Percentiles rank a stretch among this genome's conserved stretches.
phyloP scores from a whole-genome alignment of 2,113 vertebrate genomes.

The Odocoileus virginianus region DNA sequence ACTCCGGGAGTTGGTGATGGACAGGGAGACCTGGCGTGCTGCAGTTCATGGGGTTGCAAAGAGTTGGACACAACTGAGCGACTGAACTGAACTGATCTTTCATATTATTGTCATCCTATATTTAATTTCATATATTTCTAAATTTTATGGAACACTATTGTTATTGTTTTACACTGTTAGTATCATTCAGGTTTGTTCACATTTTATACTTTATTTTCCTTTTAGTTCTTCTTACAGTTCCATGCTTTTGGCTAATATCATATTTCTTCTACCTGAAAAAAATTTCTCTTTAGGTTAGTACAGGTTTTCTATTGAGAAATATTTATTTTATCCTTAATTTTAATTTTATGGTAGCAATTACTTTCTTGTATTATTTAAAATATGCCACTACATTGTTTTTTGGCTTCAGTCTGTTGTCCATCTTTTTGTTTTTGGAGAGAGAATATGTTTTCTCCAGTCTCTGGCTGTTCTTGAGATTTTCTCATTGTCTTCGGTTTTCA shows the following conservation, averaged over 20 bases:
- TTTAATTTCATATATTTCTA: neutral
- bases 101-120: neutral
- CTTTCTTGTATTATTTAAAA: neutral
- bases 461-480: neutral
- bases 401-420: neutral
- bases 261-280: neutral
- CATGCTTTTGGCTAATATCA: neutral
- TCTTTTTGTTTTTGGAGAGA: neutral
- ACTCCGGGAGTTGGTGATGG: neutral
- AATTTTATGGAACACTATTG: neutral
- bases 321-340: neutral
- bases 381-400: neutral
- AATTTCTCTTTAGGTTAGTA: neutral
- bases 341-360: neutral
- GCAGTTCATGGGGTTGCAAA: accelerated
- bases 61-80: neutral
- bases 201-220: neutral
- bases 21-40: neutral
- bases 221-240: neutral
- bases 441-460: neutral
- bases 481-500: neutral
- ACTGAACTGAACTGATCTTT: neutral
- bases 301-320: neutral
- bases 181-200: neutral
- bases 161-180: neutral